Conservation (phyloP, 2,888 invertebrate species). For the Salticus scenicus region DNA sequence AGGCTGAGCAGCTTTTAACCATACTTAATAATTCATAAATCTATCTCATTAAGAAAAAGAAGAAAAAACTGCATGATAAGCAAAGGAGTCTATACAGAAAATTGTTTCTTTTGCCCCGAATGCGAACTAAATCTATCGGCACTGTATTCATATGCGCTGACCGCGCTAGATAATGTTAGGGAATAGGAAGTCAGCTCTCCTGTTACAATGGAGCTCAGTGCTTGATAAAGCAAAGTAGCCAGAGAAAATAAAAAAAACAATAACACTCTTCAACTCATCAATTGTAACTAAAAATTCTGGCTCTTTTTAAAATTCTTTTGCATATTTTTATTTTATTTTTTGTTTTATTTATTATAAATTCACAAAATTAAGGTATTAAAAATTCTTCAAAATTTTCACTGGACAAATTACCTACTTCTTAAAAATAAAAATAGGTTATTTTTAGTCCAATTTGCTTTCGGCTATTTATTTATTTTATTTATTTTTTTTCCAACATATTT, state of each 20-base stretch:
- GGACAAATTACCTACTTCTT: neutral
- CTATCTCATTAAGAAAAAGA: too few species aligned
- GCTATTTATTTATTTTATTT: neutral
- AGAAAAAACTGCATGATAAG: too few species aligned
- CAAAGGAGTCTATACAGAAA: too few species aligned
- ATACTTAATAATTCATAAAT: too few species aligned
- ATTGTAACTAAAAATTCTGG: neutral
- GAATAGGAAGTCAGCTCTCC: too few species aligned
- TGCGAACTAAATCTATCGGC: too few species aligned
- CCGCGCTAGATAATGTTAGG: too few species aligned
- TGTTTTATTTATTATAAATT: neutral
- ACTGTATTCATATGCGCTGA: too few species aligned
- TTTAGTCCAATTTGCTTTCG: neutral
- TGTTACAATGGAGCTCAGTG: too few species aligned
- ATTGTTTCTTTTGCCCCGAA: too few species aligned
- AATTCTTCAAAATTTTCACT: neutral
- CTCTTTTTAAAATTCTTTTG: constrained; percentile 17
- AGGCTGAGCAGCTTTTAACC: too few species aligned
- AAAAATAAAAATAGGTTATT: neutral
- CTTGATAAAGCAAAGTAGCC: constrained; percentile 16
- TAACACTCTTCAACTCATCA: constrained; percentile 6
- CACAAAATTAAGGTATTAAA: neutral
- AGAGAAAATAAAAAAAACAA: constrained; percentile 20
- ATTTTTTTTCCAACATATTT: neutral
- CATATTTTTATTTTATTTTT: constrained; percentile 20